Evolutionary conservation across 2,797 vertebrate genomes (phyloP).

Genomic region (Brachyrhaphis roseni): DNA sequence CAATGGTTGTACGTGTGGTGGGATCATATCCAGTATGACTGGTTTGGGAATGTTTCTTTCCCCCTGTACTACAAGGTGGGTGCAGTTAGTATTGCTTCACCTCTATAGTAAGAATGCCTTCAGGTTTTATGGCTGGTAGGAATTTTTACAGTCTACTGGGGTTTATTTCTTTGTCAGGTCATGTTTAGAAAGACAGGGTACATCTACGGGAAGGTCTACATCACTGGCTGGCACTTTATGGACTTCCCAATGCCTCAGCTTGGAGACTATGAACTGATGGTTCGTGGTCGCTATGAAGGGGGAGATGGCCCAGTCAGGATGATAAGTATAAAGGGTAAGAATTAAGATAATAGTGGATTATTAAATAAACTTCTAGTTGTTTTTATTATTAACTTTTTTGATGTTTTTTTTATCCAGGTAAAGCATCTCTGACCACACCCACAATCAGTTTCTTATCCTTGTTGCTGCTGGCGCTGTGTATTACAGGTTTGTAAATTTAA

Average conservation of each 20-base stretch:
- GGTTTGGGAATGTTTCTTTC: conserved; percentile 90
- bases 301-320: conserved; percentile 94
- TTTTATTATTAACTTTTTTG: conserved; percentile 3
- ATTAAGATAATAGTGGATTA: background rate
- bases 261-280: conserved; percentile 92
- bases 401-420: conserved; percentile 54
- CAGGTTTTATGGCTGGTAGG: accelerated
- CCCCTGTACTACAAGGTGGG: conserved; percentile 94
- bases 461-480: conserved; percentile 81
- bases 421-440: conserved; percentile 66
- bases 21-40: conserved; percentile 91
- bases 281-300: conserved; percentile 94
- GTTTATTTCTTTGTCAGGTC: conserved; percentile 76
- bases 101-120: background rate
- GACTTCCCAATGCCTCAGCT: conserved; percentile 92
- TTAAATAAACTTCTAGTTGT: background rate
- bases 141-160: background rate
- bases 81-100: background rate
- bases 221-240: conserved; percentile 94
- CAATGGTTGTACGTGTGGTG: conserved; percentile 92
- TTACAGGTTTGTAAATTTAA: conserved; percentile 84
- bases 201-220: conserved; percentile 90
- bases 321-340: conserved; percentile 90
- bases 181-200: conserved; percentile 95
- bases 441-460: conserved; percentile 80